phyloP scores from a whole-genome alignment of 37 sponge, comb jelly and placozoan genomes.

The Diacarnus erythraeanus region DNA sequence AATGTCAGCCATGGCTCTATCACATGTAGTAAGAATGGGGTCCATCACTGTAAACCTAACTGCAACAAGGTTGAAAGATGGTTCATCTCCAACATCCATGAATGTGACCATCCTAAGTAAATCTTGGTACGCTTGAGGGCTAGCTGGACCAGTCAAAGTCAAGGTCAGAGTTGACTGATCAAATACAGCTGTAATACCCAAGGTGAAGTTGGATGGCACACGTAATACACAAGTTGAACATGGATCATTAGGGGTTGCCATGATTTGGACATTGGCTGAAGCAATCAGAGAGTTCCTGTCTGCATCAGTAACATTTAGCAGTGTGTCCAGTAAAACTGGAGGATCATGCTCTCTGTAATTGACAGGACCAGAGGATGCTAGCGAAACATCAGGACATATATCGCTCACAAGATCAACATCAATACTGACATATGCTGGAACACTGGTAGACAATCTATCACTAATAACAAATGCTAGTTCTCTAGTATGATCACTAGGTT shows the following conservation, averaged over 20 bases:
- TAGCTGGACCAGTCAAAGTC: slow-evolving; percentile 53
- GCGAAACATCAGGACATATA: slow-evolving; percentile 52
- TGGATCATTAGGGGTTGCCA: not conserved
- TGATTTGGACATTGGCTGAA: slow-evolving; percentile 13
- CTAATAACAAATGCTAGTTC: slow-evolving; percentile 42
- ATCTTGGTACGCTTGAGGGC: slow-evolving; percentile 26
- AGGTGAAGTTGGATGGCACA: not conserved
- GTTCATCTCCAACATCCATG: slow-evolving; percentile 41
- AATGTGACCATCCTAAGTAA: slow-evolving; percentile 53
- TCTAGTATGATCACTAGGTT: slow-evolving; percentile 72
- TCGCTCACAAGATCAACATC: slow-evolving; percentile 57
- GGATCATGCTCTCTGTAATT: slow-evolving; percentile 46
- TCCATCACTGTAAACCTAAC: slow-evolving; percentile 41
- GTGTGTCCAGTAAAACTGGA: slow-evolving; percentile 1
- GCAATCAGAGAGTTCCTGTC: slow-evolving; percentile 27
- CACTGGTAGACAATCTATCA: slow-evolving; percentile 35
- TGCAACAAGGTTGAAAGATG: slow-evolving; percentile 15
- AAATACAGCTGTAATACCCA: slow-evolving; percentile 1
- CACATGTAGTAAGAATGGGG: not conserved
- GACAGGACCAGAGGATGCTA: slow-evolving; percentile 25
- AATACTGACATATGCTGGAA: slow-evolving; percentile 34
- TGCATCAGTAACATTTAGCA: slow-evolving; percentile 33
- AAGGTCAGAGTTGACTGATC: slow-evolving; percentile 14
- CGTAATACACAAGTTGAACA: slow-evolving; percentile 31
- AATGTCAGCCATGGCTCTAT: slow-evolving; percentile 17